These are phyloP conservation scores for Periparus ater DNA, from an alignment of 2,797 vertebrate species.

Conservation along the genomic window DNA sequence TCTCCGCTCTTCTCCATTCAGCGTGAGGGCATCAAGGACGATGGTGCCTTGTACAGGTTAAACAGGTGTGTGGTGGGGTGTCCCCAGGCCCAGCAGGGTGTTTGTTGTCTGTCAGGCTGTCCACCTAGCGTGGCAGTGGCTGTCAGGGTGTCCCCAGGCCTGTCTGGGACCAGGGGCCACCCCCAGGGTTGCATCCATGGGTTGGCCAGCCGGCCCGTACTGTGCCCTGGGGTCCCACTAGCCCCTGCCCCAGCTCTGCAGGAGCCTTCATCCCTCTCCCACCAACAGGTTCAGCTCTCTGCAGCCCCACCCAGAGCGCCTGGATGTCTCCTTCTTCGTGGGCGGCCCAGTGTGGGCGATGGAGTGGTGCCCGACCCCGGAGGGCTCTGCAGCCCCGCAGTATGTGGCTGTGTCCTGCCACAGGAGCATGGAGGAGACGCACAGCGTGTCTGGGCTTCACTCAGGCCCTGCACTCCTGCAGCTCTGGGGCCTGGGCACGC, in stretches of 20 bases:
- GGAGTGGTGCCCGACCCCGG: conserved; percentile 93
- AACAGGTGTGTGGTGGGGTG: conserved; percentile 76
- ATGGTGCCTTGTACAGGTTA: conserved; percentile 75
- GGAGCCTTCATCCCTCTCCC: background rate
- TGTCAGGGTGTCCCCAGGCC: background rate
- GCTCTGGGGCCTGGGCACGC: conserved; percentile 87
- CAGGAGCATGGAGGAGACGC: conserved; percentile 85
- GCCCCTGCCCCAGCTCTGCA: background rate
- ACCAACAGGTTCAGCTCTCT: conserved; percentile 81
- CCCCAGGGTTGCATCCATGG: background rate
- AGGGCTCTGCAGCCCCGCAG: conserved; percentile 80
- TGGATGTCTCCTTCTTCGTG: conserved; percentile 86
- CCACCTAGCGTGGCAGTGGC: background rate
- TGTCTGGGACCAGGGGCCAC: too few species aligned
- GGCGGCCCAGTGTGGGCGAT: conserved; percentile 92
- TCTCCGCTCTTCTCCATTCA: conserved; percentile 87
- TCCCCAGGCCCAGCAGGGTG: background rate
- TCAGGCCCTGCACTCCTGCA: conserved; percentile 83
- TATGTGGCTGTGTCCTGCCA: conserved; percentile 88
- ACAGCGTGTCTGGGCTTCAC: conserved; percentile 75
- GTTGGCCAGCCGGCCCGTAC: fast-evolving
- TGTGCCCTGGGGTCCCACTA: background rate
- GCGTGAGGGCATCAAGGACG: conserved; percentile 82
- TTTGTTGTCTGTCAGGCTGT: background rate
- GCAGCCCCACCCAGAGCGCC: conserved; percentile 81